phyloP scores from a whole-genome alignment of 2,888 invertebrate species.

The Osmoderma eremita region DNA sequence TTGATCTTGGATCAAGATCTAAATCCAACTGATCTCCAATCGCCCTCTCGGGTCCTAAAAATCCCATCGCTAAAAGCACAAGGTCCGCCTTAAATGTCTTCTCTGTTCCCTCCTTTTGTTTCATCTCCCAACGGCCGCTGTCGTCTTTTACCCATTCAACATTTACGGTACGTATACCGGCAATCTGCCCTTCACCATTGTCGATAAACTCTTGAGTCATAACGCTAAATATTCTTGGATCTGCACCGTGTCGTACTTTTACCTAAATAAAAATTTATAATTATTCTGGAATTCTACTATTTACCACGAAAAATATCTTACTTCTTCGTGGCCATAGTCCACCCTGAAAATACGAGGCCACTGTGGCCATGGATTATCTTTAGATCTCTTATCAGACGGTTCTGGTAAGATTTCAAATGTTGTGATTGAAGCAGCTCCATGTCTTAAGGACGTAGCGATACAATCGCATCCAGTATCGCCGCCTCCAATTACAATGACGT shows the following conservation, averaged over 20 bases:
- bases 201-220: constrained; percentile 95
- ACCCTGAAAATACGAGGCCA: constrained; percentile 96
- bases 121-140: constrained; percentile 93
- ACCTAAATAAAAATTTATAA: constrained; percentile 60
- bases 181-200: constrained; percentile 88
- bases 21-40: constrained; percentile 83
- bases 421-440: constrained; percentile 90
- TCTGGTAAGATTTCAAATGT: constrained; percentile 97
- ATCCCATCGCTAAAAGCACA: constrained; percentile 98
- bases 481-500: constrained; percentile 92
- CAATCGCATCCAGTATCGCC: constrained; percentile 96
- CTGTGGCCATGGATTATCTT: constrained; percentile 98
- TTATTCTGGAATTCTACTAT: background rate
- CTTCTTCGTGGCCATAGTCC: constrained; percentile 99
- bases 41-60: constrained; percentile 93
- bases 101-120: constrained; percentile 82
- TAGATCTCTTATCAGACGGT: constrained; percentile 81
- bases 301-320: constrained; percentile 39
- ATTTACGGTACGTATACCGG: constrained; percentile 87
- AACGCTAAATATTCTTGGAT: constrained; percentile 93
- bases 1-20: constrained; percentile 90
- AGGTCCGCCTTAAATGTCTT: constrained; percentile 87
- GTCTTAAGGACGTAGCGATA: constrained; percentile 94
- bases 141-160: constrained; percentile 96
- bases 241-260: constrained; percentile 87